Evolutionary conservation across 1,140 invertebrate genomes (phyloP).

Genomic region (Ceratoteleas bidentatus): DNA sequence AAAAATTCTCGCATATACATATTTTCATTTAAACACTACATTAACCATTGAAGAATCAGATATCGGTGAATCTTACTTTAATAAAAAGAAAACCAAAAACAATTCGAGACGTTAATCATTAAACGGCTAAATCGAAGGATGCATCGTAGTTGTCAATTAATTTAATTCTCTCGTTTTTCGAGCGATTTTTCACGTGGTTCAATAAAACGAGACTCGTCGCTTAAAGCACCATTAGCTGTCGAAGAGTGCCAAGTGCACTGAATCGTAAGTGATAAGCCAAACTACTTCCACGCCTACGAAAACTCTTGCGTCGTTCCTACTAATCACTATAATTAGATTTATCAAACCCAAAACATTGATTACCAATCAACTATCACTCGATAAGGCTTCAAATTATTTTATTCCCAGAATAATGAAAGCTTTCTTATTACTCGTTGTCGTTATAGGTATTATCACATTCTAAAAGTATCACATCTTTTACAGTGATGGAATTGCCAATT

Average conservation of each 20-base stretch:
- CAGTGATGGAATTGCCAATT: too few species aligned
- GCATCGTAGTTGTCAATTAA: constrained; percentile 43
- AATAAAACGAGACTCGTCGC: constrained; percentile 52
- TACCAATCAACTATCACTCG: too few species aligned
- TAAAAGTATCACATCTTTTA: too few species aligned
- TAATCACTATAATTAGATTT: constrained; percentile 42
- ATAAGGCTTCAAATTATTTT: too few species aligned
- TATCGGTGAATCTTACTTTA: neutral
- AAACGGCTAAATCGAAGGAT: constrained; percentile 34
- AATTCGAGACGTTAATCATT: too few species aligned
- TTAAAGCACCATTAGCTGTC: constrained; percentile 53
- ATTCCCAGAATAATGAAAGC: too few species aligned
- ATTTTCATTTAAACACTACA: too few species aligned
- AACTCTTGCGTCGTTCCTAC: constrained; percentile 14
- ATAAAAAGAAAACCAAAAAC: too few species aligned
- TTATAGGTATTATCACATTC: too few species aligned
- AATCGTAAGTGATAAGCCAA: constrained; percentile 65
- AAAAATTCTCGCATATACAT: too few species aligned
- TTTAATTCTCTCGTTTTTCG: constrained; percentile 50
- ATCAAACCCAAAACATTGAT: constrained; percentile 14
- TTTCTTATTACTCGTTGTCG: too few species aligned
- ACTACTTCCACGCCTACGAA: constrained; percentile 43
- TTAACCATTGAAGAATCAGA: neutral
- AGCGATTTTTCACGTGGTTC: constrained; percentile 49
- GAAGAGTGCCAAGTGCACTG: constrained; percentile 53